Percentiles rank a stretch among this genome's conserved stretches.
These are phyloP conservation scores for Habropoda laboriosa DNA, from an alignment of 1,140 invertebrate species.

Conservation along the genomic window DNA sequence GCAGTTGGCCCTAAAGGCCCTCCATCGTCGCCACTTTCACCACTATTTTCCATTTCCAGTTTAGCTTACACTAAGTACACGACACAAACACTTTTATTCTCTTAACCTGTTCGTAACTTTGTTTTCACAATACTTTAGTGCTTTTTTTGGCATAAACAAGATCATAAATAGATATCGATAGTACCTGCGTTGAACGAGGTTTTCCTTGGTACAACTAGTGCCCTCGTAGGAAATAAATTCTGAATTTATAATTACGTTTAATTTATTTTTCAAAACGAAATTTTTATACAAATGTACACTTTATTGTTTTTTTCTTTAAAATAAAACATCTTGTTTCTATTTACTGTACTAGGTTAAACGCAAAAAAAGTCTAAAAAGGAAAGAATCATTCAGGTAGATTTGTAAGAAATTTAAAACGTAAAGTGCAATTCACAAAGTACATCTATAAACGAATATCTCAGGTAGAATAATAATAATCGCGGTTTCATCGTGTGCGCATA, in stretches of 20 bases:
- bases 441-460: conserved; percentile 3
- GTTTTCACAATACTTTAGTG: conserved; percentile 36
- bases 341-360: too few species aligned
- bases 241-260: background rate
- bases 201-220: background rate
- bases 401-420: background rate
- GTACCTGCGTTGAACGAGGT: background rate
- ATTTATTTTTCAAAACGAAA: background rate
- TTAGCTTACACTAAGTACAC: conserved; percentile 6
- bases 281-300: background rate
- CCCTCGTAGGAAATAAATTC: background rate
- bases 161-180: background rate
- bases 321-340: background rate
- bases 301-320: background rate
- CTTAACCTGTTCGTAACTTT: conserved; percentile 51
- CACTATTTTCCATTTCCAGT: conserved; percentile 81
- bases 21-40: conserved; percentile 82
- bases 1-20: conserved; percentile 73
- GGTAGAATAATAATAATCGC: conserved; percentile 35
- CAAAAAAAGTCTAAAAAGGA: background rate
- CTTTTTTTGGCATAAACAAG: conserved; percentile 22
- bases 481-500: conserved; percentile 16
- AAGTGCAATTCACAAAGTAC: conserved; percentile 8
- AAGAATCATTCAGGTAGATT: background rate
- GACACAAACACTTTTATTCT: conserved; percentile 1